phyloP scores from a whole-genome alignment of 2,888 invertebrate genomes.

The Dexiosoma caninum region DNA sequence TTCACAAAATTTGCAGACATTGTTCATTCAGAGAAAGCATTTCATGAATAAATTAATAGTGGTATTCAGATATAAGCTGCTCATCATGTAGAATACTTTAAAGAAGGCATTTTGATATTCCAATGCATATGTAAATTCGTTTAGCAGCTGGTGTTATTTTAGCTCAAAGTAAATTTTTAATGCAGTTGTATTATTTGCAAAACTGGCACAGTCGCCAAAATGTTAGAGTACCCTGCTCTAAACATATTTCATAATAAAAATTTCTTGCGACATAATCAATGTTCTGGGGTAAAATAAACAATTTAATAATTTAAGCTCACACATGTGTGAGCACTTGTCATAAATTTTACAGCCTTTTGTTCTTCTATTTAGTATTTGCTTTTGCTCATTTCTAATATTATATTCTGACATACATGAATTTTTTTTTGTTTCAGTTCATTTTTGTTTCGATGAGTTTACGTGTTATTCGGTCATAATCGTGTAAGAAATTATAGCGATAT shows the following conservation, averaged over 20 bases:
- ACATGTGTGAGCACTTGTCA: background rate
- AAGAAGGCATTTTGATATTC: too few species aligned
- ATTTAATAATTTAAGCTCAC: conserved; percentile 6
- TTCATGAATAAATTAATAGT: too few species aligned
- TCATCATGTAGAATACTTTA: too few species aligned
- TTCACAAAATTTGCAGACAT: too few species aligned
- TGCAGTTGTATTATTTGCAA: too few species aligned
- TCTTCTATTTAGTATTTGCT: background rate
- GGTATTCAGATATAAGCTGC: too few species aligned
- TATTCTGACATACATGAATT: conserved; percentile 36
- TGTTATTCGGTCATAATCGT: conserved; percentile 49
- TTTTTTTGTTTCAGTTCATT: background rate
- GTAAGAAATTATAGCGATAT: background rate
- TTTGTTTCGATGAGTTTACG: conserved; percentile 45
- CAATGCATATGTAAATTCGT: too few species aligned
- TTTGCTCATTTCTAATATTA: background rate
- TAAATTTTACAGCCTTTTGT: conserved; percentile 34
- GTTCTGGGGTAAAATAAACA: conserved; percentile 6
- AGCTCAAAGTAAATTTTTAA: too few species aligned
- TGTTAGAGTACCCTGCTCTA: background rate
- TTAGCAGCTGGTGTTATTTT: too few species aligned
- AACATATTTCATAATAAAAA: conserved; percentile 12
- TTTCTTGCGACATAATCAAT: background rate
- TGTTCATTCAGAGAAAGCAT: too few species aligned
- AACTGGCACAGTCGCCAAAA: background rate